Conservation (phyloP, 2,113 vertebrate genomes). For the Procavia capensis region DNA sequence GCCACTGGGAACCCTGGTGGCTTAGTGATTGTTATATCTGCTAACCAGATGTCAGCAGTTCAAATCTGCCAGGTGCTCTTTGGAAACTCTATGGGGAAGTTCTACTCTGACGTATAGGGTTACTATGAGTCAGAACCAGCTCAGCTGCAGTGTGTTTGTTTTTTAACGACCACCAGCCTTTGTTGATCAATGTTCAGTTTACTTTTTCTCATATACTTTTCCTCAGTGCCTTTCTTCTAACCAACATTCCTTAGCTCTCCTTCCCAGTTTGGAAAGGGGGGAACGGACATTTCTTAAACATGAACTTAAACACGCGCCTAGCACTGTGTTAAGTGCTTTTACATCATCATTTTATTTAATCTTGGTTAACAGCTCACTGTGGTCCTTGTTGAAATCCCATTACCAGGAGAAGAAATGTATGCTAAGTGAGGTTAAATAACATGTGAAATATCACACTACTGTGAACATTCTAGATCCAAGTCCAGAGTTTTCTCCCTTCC, state of each 20-base stretch:
- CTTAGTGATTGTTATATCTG: too few species aligned
- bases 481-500: neutral
- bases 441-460: neutral
- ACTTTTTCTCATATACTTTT: neutral
- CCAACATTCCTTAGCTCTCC: neutral
- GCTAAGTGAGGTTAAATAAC: neutral
- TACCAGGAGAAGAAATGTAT: neutral
- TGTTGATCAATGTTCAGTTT: neutral
- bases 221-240: neutral
- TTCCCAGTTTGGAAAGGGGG: neutral
- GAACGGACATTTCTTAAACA: neutral
- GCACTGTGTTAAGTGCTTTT: neutral
- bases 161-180: neutral
- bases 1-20: too few species aligned
- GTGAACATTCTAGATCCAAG: neutral
- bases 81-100: too few species aligned
- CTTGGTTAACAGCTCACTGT: neutral
- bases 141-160: too few species aligned
- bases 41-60: too few species aligned
- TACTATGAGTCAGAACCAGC: too few species aligned
- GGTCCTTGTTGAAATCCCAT: neutral
- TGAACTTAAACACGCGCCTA: neutral
- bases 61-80: too few species aligned
- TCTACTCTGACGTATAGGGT: too few species aligned
- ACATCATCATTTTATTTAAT: neutral